phyloP scores from a whole-genome alignment of 1,140 invertebrate genomes.

The Drosophila willistoni region DNA sequence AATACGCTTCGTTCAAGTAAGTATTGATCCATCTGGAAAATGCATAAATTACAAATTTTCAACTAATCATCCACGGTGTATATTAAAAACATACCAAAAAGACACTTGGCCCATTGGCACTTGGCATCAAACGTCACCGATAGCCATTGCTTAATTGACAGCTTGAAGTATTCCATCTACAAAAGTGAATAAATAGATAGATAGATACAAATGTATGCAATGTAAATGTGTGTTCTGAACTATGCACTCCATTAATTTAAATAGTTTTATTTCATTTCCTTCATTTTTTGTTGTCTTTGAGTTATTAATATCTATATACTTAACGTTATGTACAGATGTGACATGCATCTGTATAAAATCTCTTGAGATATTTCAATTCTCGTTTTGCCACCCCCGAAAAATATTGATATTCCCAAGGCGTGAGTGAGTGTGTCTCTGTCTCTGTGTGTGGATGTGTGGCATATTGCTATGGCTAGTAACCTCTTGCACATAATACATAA shows the following conservation, averaged over 20 bases:
- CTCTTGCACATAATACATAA: constrained; percentile 81
- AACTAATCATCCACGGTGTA: neutral
- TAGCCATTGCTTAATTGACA: constrained; percentile 40
- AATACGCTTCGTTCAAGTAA: constrained; percentile 36
- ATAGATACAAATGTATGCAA: neutral
- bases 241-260: constrained; percentile 59
- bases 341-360: constrained; percentile 26
- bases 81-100: neutral
- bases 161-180: constrained; percentile 48
- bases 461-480: constrained; percentile 72
- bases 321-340: constrained; percentile 57
- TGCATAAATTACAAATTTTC: neutral
- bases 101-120: constrained; percentile 10
- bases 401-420: constrained; percentile 22
- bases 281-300: constrained; percentile 2
- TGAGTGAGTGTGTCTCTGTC: neutral
- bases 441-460: constrained; percentile 43
- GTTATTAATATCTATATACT: constrained; percentile 68
- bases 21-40: neutral
- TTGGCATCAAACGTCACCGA: constrained; percentile 28
- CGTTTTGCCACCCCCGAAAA: constrained; percentile 51
- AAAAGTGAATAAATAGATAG: constrained; percentile 14
- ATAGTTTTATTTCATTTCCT: constrained; percentile 3
- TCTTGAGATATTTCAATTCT: constrained; percentile 39
- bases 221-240: constrained; percentile 63